phyloP scores from a whole-genome alignment of 2,797 vertebrate species.

The Sebastes itinus region DNA sequence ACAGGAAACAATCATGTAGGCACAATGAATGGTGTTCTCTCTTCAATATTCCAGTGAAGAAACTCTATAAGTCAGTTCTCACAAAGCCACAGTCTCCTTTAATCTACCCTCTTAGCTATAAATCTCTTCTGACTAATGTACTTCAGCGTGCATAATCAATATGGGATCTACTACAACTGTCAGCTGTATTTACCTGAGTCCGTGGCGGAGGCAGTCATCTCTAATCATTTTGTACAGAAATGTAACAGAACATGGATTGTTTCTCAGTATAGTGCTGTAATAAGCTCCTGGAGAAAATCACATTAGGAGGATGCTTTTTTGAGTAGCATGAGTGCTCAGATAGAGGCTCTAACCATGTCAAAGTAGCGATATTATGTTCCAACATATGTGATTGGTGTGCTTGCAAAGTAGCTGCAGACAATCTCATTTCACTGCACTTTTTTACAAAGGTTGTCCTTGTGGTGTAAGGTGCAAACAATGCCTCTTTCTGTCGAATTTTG shows the following conservation, averaged over 20 bases:
- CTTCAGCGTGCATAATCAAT: constrained; percentile 1
- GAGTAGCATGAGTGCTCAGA: not conserved
- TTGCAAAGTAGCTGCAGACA: not conserved
- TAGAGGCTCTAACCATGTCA: not conserved
- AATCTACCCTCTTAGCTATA: not conserved
- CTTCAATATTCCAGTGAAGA: not conserved
- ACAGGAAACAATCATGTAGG: not conserved
- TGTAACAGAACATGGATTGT: not conserved
- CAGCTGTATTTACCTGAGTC: constrained; percentile 1
- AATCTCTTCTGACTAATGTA: constrained; percentile 10
- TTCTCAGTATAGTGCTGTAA: not conserved
- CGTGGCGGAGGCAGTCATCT: not conserved
- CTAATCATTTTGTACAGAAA: not conserved
- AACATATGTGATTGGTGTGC: not conserved
- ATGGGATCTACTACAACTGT: not conserved
- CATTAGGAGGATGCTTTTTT: not conserved
- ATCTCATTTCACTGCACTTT: not conserved
- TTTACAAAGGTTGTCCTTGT: not conserved
- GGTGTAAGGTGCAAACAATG: not conserved
- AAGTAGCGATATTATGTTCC: not conserved
- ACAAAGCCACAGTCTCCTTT: constrained; percentile 8
- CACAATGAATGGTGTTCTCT: not conserved
- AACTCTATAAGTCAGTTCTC: not conserved
- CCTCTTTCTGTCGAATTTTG: not conserved
- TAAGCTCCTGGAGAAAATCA: not conserved